phyloP scores from a whole-genome alignment of 35 echinoderm and acorn worm genomes.

The Stichopus chloronotus region DNA sequence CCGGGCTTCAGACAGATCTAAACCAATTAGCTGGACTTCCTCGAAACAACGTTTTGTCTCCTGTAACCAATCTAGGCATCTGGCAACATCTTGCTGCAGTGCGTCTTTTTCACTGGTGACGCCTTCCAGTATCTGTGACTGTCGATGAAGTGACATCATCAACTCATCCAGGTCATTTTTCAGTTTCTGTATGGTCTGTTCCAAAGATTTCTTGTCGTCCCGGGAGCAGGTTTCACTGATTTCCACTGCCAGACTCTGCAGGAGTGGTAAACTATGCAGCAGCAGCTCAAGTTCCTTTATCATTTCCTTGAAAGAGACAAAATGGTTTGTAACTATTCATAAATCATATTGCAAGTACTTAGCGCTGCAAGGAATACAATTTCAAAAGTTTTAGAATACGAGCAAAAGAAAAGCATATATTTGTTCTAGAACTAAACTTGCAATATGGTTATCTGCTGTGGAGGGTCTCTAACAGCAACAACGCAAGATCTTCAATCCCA shows the following conservation, averaged over 20 bases:
- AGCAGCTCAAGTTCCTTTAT: constrained; percentile 46
- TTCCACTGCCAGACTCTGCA: constrained; percentile 31
- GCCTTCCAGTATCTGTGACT: neutral
- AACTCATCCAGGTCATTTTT: constrained; percentile 29
- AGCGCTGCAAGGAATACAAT: no score
- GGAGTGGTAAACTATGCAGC: constrained; percentile 6
- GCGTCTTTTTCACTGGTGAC: constrained; percentile 15
- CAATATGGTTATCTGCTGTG: no score
- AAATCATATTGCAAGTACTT: neutral
- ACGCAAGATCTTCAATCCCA: no score
- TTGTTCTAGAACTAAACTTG: no score
- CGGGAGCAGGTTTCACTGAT: constrained; percentile 33
- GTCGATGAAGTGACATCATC: constrained; percentile 17
- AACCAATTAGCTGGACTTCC: constrained; percentile 21
- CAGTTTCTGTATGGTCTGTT: constrained; percentile 17
- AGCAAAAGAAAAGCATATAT: no score
- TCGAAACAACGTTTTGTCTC: neutral
- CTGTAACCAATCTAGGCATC: constrained; percentile 23
- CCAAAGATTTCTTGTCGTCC: constrained; percentile 8
- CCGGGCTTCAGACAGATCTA: constrained; percentile 35
- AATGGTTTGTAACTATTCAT: neutral
- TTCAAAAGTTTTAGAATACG: no score
- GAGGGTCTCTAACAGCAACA: no score
- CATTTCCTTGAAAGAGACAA: constrained; percentile 34
- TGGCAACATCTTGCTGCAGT: constrained; percentile 8